A percentile compares a stretch with the other conserved stretches of the same genome.
These are phyloP conservation scores for Porites lutea DNA, from an alignment of 64 coral and sea anemone genomes.

Conservation along the genomic window DNA sequence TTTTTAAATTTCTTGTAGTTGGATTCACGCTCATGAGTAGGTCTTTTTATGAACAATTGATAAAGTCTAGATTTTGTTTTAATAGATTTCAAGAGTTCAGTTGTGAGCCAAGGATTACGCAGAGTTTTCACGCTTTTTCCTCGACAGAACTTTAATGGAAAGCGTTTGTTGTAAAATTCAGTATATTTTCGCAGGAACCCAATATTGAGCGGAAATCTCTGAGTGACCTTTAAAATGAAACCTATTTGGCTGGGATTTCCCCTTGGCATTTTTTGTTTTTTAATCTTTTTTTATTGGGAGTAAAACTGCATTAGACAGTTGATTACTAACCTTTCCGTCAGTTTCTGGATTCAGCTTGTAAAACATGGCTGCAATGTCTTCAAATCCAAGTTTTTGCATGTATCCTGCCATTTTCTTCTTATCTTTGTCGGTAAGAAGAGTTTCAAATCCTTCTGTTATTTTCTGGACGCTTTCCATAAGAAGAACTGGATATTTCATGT, in stretches of 20 bases:
- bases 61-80: not conserved
- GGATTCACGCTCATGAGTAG: not conserved
- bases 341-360: not conserved
- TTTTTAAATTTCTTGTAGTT: constrained; percentile 12
- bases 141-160: not conserved
- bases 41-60: not conserved
- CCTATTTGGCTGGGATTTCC: no score
- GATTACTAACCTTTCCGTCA: not conserved
- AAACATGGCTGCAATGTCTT: constrained; percentile 7
- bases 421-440: not conserved
- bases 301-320: no score
- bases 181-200: no score
- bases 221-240: no score
- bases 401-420: constrained; percentile 22
- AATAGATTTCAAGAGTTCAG: not conserved
- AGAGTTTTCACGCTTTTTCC: not conserved
- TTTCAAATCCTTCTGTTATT: not conserved
- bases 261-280: no score
- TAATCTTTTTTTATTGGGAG: no score
- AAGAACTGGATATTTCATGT: constrained; percentile 28
- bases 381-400: constrained; percentile 32
- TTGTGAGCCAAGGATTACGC: not conserved
- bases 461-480: not conserved
- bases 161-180: not conserved
- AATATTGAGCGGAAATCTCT: no score